Evolutionary conservation across 2,888 invertebrate genomes (phyloP).

Genomic region (Salpingus planirostris): DNA sequence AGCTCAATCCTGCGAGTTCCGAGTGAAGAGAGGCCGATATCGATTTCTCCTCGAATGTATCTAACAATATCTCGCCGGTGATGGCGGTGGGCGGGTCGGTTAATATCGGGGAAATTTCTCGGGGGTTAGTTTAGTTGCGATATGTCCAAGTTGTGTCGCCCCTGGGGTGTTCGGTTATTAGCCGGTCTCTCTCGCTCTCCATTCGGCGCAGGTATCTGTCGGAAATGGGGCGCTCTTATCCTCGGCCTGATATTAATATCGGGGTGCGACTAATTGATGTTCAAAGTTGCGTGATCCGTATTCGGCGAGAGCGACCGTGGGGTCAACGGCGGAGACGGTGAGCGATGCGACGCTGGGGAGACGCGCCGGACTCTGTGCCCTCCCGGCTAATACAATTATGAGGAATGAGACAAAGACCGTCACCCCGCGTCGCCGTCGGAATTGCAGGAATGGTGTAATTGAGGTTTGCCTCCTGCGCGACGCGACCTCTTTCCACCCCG

Average conservation of each 20-base stretch:
- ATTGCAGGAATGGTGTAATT: conserved; percentile 33
- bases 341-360: conserved; percentile 28
- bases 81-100: no score
- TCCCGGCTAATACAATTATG: conserved; percentile 29
- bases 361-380: conserved; percentile 15
- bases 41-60: no score
- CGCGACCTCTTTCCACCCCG: no score
- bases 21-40: no score
- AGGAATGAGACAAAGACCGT: conserved; percentile 30
- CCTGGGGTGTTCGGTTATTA: no score
- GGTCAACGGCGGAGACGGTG: conserved; percentile 21
- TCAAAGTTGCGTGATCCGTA: conserved; percentile 18
- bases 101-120: no score
- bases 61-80: no score
- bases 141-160: no score
- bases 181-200: no score
- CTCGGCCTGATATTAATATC: conserved; percentile 14
- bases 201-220: no score
- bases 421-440: conserved; percentile 26
- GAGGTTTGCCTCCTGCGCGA: conserved; percentile 28
- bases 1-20: no score
- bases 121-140: no score
- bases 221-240: conserved; percentile 1
- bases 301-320: conserved; percentile 14
- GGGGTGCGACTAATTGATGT: conserved; percentile 16